Conservation (phyloP, 2,113 vertebrate genomes). For the Ranitomeya imitator region DNA sequence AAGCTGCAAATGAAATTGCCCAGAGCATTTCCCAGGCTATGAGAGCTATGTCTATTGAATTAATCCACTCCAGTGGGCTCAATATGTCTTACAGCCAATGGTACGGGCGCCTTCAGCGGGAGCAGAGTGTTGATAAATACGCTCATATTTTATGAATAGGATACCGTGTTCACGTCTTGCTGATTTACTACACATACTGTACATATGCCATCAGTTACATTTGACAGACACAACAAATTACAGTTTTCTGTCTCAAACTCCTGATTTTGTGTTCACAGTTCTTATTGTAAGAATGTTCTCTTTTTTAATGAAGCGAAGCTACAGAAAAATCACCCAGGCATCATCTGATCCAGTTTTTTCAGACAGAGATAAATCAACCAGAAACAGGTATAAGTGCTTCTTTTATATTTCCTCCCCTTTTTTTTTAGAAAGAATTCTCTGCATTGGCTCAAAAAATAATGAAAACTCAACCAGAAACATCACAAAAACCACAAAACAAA, state of each 20-base stretch:
- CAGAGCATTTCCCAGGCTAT: conserved; percentile 24
- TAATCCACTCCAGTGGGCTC: conserved; percentile 32
- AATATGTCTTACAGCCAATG: conserved; percentile 24
- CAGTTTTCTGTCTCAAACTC: not conserved
- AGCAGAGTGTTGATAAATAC: conserved; percentile 18
- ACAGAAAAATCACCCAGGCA: not conserved
- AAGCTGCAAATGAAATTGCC: conserved; percentile 24
- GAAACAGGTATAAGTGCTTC: too few relatives aligned
- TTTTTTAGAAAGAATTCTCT: too few relatives aligned
- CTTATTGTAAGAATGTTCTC: not conserved
- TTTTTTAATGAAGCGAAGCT: not conserved
- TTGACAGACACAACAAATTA: not conserved
- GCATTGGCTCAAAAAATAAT: too few relatives aligned
- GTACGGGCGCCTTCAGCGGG: not conserved
- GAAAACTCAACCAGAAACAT: not conserved
- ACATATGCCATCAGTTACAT: not conserved
- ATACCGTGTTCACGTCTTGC: not conserved
- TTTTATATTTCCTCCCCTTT: too few relatives aligned
- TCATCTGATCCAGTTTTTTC: too few relatives aligned
- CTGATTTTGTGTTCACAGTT: not conserved
- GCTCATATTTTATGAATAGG: conserved; percentile 33
- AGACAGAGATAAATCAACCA: too few relatives aligned
- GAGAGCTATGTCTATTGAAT: conserved; percentile 29
- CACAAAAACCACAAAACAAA: not conserved
- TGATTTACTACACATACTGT: not conserved